Evolutionary conservation across 2,888 invertebrate species (phyloP).

Genomic region (Tanypteryx hageni): DNA sequence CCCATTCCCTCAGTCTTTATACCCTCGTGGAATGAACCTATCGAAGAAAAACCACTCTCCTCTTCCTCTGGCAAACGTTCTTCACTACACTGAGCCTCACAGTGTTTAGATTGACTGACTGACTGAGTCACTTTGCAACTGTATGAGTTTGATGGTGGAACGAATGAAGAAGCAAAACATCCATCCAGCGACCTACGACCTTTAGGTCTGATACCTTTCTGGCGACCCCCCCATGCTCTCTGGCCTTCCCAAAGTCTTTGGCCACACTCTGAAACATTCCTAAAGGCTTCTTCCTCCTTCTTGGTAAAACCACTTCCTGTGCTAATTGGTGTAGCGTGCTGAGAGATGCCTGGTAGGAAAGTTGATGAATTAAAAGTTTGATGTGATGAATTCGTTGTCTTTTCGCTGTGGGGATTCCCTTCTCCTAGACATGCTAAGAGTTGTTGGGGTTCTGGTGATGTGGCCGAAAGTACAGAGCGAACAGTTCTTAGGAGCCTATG

Average conservation of each 20-base stretch:
- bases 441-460: constrained; percentile 20
- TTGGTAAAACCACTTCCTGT: constrained; percentile 8
- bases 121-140: neutral
- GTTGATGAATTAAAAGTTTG: neutral
- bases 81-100: neutral
- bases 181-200: neutral
- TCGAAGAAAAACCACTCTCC: constrained; percentile 48
- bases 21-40: constrained; percentile 46
- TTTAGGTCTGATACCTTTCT: constrained; percentile 31
- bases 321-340: neutral
- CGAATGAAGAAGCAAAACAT: neutral
- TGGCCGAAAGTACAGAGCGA: constrained; percentile 31
- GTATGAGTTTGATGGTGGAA: neutral
- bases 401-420: constrained; percentile 3
- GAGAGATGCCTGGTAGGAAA: neutral
- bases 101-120: neutral
- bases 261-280: constrained; percentile 39
- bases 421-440: neutral
- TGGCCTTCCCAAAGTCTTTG: constrained; percentile 46
- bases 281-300: constrained; percentile 43
- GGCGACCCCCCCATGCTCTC: constrained; percentile 46
- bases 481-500: constrained; percentile 31
- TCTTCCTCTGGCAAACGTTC: constrained; percentile 40
- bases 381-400: neutral
- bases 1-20: neutral